phyloP scores from a whole-genome alignment of 64 coral and sea anemone species.

The Anthopleura sola region DNA sequence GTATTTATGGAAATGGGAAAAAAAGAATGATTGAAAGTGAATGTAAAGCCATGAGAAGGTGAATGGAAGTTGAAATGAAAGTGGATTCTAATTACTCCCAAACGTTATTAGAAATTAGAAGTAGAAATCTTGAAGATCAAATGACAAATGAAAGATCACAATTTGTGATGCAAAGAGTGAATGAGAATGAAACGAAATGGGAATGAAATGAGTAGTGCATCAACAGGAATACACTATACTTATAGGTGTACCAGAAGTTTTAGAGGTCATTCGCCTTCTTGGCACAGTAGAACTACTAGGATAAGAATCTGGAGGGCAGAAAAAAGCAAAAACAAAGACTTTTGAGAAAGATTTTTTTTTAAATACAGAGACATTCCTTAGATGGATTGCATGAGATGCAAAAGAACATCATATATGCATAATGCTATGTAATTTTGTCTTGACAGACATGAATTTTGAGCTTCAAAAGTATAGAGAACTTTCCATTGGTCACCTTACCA shows the following conservation, averaged over 20 bases:
- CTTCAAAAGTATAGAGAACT: no score
- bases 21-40: no score
- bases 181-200: background rate
- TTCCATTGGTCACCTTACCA: background rate
- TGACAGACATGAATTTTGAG: no score
- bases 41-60: no score
- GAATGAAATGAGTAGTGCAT: background rate
- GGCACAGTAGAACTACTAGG: background rate
- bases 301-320: background rate
- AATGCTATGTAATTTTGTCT: background rate
- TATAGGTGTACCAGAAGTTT: background rate
- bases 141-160: no score
- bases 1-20: no score
- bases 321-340: background rate
- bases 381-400: background rate
- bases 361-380: background rate
- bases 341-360: background rate
- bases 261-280: slow-evolving; percentile 14
- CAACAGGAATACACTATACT: background rate
- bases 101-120: background rate
- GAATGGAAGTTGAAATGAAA: no score
- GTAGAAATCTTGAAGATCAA: background rate
- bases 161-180: background rate
- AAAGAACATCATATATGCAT: background rate
- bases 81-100: no score